Evolutionary conservation across 1,140 invertebrate genomes (phyloP).

Genomic region (Drosophila fuyamai): DNA sequence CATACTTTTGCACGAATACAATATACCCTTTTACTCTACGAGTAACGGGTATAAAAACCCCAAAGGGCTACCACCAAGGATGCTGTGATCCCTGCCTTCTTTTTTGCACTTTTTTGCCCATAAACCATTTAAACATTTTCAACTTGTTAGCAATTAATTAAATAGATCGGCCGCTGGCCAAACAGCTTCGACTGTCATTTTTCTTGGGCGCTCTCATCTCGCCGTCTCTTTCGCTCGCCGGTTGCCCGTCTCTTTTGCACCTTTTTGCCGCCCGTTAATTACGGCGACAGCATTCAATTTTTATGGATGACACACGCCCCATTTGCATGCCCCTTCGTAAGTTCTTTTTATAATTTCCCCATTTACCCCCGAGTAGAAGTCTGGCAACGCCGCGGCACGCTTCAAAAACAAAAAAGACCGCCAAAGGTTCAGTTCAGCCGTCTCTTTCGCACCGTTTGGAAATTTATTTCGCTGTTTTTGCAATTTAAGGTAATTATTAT

Average conservation of each 20-base stretch:
- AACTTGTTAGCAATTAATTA: slow-evolving; percentile 83
- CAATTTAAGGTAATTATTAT: slow-evolving; percentile 85
- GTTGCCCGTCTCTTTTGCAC: background rate
- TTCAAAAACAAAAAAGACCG: slow-evolving; percentile 57
- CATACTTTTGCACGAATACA: too few relatives aligned
- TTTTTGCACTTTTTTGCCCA: slow-evolving; percentile 19
- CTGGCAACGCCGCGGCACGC: slow-evolving; percentile 67
- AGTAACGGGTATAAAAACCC: too few relatives aligned
- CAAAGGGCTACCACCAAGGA: slow-evolving; percentile 61
- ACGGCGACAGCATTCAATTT: slow-evolving; percentile 73
- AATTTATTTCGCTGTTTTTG: slow-evolving; percentile 84
- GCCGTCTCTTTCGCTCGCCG: slow-evolving; percentile 1
- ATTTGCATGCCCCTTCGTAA: slow-evolving; percentile 60
- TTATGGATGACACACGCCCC: slow-evolving; percentile 79
- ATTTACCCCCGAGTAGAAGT: slow-evolving; percentile 6
- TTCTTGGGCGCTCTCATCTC: slow-evolving; percentile 32
- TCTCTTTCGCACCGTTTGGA: slow-evolving; percentile 34
- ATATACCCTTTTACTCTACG: too few relatives aligned
- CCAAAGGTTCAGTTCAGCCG: slow-evolving; percentile 27
- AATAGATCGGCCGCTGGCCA: slow-evolving; percentile 75
- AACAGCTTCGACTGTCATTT: slow-evolving; percentile 69
- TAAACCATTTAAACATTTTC: slow-evolving; percentile 82
- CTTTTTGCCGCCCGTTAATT: slow-evolving; percentile 49
- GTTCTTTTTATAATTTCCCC: background rate
- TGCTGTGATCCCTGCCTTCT: slow-evolving; percentile 1